These are phyloP conservation scores for Drosophila nigricruria DNA, from an alignment of 2,888 invertebrate genomes.

Conservation along the genomic window DNA sequence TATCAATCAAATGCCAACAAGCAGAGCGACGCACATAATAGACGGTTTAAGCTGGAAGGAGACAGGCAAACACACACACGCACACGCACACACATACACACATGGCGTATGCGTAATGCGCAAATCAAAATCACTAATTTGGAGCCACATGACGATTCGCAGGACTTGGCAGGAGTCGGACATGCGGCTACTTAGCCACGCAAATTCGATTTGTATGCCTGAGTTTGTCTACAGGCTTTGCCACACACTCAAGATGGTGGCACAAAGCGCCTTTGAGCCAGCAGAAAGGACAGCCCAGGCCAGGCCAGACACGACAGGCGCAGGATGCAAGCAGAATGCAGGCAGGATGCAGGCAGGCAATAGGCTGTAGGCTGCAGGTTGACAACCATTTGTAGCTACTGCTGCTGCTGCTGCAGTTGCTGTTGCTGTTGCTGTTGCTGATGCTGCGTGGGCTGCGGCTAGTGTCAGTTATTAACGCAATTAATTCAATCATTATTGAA, in stretches of 20 bases:
- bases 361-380: constrained; percentile 28
- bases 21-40: constrained; percentile 29
- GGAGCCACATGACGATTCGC: constrained; percentile 44
- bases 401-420: constrained; percentile 3
- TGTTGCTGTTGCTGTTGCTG: constrained; percentile 9
- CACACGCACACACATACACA: constrained; percentile 16
- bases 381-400: constrained; percentile 15
- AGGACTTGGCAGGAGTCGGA: constrained; percentile 6
- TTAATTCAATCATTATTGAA: constrained; percentile 85
- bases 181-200: constrained; percentile 75
- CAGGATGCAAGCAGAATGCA: constrained; percentile 7
- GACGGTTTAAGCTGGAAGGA: constrained; percentile 13
- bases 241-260: constrained; percentile 72
- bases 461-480: constrained; percentile 86
- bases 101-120: constrained; percentile 75
- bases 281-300: constrained; percentile 1
- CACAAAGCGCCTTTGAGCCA: constrained; percentile 68
- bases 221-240: constrained; percentile 67
- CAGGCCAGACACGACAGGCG: constrained; percentile 1
- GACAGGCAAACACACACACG: constrained; percentile 23
- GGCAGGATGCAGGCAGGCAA: constrained; percentile 11
- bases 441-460: constrained; percentile 35
- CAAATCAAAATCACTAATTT: constrained; percentile 80
- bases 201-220: constrained; percentile 74
- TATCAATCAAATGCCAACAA: constrained; percentile 78